Base-by-base conservation (phyloP, 2,888 invertebrate species). In the Rhagonycha lutea region DNA sequence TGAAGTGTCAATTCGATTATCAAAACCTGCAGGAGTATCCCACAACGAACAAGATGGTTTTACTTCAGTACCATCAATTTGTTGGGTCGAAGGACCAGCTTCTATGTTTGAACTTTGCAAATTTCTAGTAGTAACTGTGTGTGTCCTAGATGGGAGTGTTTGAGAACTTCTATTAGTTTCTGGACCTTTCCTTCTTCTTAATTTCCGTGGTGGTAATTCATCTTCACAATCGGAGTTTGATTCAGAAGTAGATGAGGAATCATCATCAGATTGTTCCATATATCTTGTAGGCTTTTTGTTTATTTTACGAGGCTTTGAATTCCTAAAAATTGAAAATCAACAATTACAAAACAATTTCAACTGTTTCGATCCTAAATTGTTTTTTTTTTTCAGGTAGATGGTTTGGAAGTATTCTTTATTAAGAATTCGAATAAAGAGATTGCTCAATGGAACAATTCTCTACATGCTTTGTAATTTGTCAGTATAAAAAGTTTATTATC, bases 11-110 rank as follows among this genome's bases (percentile, higher is more conserved):
- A 32, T 32, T 7, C 32, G 29, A 67, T 62, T 63, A 29, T 9
- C 65, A 12, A 47, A 18, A 47, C 47, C n/a, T 28, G 62, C 72
- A 5, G 65, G 4, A 14, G 65, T 11, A 12, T 68, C 72, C 77
- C 77, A 77, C 4, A 61, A 28, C 1, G 77, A 77, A 69, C 77
- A 77, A 63, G 74, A 77, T 24, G 77, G 77, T 63, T 70, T 73
- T 26, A 68, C n/a, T 29, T 69, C 47, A 0, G 62, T 68, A 12
- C 65, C 73, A 2, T 47, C 23, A 14, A 7, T 32, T 14, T 23
- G 23, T 18, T 61, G 29, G 7, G n/a, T 14, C 60, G 67, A 47
- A 14, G 65, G 10, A 11, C n/a, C 14, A 18, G 18, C 61, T 61
- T 72, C 69, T 8, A 67, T 32, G 23, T 26, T 62, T 4, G 67